Conservation (phyloP, 2,113 vertebrate species). For the Monarcha castaneiventris region DNA sequence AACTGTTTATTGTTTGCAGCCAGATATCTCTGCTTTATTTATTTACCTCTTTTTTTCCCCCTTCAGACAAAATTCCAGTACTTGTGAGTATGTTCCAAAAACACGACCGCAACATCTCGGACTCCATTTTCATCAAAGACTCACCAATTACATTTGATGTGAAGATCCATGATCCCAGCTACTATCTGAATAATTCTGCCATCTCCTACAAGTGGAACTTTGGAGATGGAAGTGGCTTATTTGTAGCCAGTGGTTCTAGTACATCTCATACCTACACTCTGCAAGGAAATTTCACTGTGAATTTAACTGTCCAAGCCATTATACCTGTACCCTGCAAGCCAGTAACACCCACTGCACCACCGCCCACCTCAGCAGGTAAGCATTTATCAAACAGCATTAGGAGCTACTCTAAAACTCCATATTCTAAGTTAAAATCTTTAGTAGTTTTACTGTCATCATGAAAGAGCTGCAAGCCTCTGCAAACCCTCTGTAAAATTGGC, state of each 20-base stretch:
- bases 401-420: neutral
- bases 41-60: neutral
- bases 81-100: conserved; percentile 87
- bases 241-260: conserved; percentile 77
- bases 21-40: neutral
- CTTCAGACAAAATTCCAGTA: conserved; percentile 87
- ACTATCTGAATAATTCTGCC: conserved; percentile 83
- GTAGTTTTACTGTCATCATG: neutral
- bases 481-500: neutral
- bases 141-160: conserved; percentile 83
- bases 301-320: conserved; percentile 83
- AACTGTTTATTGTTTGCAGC: neutral
- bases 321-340: conserved; percentile 81
- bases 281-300: conserved; percentile 81
- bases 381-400: neutral
- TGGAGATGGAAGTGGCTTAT: conserved; percentile 83
- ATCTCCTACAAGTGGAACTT: conserved; percentile 91
- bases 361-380: conserved; percentile 61
- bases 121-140: conserved; percentile 84
- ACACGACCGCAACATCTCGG: conserved; percentile 79
- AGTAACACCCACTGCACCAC: conserved; percentile 62
- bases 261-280: conserved; percentile 80
- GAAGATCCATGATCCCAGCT: conserved; percentile 87
- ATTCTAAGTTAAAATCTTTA: neutral
- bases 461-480: neutral